Evolutionary conservation across 2,797 vertebrate species (phyloP).

Genomic region (Argyrosomus regius): DNA sequence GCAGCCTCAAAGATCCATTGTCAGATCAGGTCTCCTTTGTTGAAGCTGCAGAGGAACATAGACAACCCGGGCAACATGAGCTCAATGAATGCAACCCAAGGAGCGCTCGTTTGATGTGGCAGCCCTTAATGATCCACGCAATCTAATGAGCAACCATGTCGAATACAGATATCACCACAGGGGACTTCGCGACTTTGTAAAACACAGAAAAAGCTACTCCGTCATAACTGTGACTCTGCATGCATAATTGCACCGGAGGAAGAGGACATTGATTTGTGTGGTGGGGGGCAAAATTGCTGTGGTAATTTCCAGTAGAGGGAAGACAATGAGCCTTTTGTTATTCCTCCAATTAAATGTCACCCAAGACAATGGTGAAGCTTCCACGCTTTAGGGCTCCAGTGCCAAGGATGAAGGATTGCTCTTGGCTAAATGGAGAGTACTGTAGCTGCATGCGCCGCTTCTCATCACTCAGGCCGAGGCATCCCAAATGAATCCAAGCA

Average conservation of each 20-base stretch:
- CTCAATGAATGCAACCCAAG: slow-evolving; percentile 36
- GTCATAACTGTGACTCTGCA: slow-evolving; percentile 60
- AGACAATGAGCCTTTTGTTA: slow-evolving; percentile 65
- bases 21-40: slow-evolving; percentile 40
- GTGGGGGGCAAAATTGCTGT: slow-evolving; percentile 34
- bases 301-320: slow-evolving; percentile 57
- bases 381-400: slow-evolving; percentile 39
- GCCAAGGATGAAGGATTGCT: slow-evolving; percentile 43
- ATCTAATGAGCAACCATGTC: slow-evolving; percentile 72
- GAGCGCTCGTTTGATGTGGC: slow-evolving; percentile 68
- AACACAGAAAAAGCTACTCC: slow-evolving; percentile 60
- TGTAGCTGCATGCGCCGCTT: slow-evolving; percentile 27
- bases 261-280: slow-evolving; percentile 48
- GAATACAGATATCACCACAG: slow-evolving; percentile 60
- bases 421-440: slow-evolving; percentile 43
- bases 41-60: slow-evolving; percentile 29
- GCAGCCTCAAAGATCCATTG: slow-evolving; percentile 25
- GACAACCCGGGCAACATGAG: slow-evolving; percentile 36
- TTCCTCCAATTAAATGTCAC: slow-evolving; percentile 68
- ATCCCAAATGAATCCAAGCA: slow-evolving; percentile 51
- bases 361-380: slow-evolving; percentile 38
- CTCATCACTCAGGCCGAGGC: slow-evolving; percentile 38
- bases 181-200: slow-evolving; percentile 65
- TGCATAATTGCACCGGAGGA: slow-evolving; percentile 60
- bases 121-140: slow-evolving; percentile 62